phyloP scores from a whole-genome alignment of 2,797 vertebrate genomes.

The Phataginus tetradactyla region DNA sequence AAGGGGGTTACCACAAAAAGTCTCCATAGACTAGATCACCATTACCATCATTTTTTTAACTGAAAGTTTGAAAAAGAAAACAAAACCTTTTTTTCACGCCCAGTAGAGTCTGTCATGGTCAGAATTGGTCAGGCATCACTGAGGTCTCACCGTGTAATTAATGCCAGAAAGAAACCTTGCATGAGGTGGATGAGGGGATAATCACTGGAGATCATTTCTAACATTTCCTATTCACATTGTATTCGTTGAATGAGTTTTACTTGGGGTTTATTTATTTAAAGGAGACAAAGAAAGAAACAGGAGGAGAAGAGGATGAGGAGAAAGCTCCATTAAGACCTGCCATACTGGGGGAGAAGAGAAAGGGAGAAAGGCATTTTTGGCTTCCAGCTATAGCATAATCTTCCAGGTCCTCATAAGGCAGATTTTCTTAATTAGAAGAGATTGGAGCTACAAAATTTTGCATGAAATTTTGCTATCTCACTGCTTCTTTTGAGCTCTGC shows the following conservation, averaged over 20 bases:
- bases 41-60: background rate
- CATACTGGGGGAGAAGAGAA: background rate
- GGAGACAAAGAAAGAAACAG: background rate
- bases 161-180: background rate
- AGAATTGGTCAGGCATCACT: background rate
- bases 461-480: background rate
- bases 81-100: background rate
- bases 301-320: background rate
- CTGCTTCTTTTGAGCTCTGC: background rate
- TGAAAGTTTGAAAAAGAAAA: background rate
- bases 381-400: background rate
- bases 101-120: background rate
- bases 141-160: background rate
- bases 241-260: background rate
- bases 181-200: background rate
- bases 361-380: background rate
- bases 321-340: background rate
- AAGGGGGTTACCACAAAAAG: background rate
- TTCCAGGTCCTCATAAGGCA: background rate
- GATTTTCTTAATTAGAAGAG: background rate
- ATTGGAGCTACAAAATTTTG: background rate
- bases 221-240: background rate
- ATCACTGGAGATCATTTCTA: background rate
- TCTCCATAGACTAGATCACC: background rate
- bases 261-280: background rate